Evolutionary conservation across 2,797 vertebrate species (phyloP).

Genomic region (Lutra lutra): DNA sequence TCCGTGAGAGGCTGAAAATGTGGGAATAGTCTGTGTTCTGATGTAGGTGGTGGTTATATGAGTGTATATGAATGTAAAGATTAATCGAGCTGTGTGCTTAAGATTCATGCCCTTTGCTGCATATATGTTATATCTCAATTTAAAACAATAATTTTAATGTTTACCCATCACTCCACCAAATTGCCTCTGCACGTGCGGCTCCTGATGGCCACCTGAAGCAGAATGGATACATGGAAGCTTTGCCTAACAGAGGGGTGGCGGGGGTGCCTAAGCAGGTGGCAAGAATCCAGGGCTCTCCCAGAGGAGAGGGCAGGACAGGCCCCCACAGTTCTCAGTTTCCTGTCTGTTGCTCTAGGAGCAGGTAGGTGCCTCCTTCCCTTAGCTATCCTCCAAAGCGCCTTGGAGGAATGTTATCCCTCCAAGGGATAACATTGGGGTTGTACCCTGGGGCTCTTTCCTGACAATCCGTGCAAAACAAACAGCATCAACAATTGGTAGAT

Average conservation of each 20-base stretch:
- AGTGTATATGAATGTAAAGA: neutral
- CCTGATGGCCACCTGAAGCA: neutral
- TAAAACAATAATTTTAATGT: neutral
- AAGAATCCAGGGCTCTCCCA: conserved; percentile 54
- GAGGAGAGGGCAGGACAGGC: neutral
- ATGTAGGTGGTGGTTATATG: neutral
- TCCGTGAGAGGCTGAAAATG: neutral
- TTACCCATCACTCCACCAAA: neutral
- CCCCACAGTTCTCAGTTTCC: neutral
- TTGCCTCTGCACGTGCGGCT: neutral
- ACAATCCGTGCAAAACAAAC: neutral
- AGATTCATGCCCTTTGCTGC: neutral
- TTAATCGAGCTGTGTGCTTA: neutral
- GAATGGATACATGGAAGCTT: conserved; percentile 45
- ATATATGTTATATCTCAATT: neutral
- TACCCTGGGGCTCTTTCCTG: neutral
- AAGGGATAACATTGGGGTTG: neutral
- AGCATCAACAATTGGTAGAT: neutral
- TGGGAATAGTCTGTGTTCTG: neutral
- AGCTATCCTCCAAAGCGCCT: neutral
- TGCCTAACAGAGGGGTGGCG: conserved; percentile 26
- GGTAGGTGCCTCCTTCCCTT: neutral
- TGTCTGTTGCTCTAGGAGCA: neutral
- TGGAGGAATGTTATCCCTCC: neutral
- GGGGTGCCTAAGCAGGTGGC: conserved; percentile 34